Evolutionary conservation across 2,797 vertebrate species (phyloP), one percentile per base, ranked within the genome.

Genomic region (Smutsia gigantea): DNA sequence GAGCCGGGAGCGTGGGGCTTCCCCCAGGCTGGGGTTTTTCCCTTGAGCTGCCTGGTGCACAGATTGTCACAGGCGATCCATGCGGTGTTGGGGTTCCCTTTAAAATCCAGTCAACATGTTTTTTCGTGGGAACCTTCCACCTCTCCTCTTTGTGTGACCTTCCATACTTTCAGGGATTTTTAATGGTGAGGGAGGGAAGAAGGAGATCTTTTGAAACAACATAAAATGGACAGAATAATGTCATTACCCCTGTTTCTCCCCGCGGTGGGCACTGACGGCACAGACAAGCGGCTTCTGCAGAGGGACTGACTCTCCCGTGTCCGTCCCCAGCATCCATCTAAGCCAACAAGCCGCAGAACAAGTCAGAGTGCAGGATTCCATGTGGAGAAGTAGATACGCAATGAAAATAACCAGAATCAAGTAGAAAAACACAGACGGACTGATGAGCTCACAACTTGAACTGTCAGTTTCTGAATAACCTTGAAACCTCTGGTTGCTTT

Each of bases 361-460:
- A 78, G 17, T 64, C 31, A 46, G 61, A 42, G 12, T 53, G 42
- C 19, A 64, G 46, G 51, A 46, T 27, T 93, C 49, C 55, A 21
- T 18, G 21, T 21, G 37, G 69, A 87, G 12, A 83, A 71, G 78
- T 89, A 71, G 87, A 19, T 49, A 68, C 46, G 46, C 37, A 68
- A 1, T 87, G 42, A 74, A 94, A 93, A 72, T 72, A 96, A 61
- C 37, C 78, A 92, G n/a, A 82, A 79, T 85, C 61, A 94, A 77
- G 46, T 49, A 68, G 75, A 83, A 59, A 87, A 61, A 57, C 17
- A 53, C 37, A 81, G 77, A 55, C 34, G 59, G 14, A 63, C 63
- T 19, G 68, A 51, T n/a, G 23, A 57, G 34, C 87, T 96, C 18
- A 78, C 34, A 88, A 51, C 63, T 9, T 13, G n/a, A 87, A 79